Conservation (phyloP, 2,888 invertebrate genomes). For the Cacoxenus indagator region DNA sequence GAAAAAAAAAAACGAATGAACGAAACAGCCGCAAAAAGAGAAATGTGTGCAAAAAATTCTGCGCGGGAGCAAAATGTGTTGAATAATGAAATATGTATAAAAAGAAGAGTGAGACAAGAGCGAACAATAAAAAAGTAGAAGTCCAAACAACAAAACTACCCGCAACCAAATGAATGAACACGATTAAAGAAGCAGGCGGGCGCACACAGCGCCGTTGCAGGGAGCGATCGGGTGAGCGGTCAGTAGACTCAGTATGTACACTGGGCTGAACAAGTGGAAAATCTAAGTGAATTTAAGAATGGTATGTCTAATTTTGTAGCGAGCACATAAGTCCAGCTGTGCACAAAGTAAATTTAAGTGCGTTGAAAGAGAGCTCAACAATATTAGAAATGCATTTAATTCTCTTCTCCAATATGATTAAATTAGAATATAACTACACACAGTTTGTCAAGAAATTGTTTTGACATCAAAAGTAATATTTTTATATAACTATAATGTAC, state of each 20-base stretch:
- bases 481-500: no score
- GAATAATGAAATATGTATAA: conserved; percentile 51
- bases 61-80: conserved; percentile 44
- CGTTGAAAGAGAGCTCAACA: no score
- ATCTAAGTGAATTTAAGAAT: no score
- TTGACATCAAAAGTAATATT: no score
- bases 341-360: no score
- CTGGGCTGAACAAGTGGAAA: not conserved
- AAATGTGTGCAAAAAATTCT: conserved; percentile 33
- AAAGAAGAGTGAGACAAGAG: conserved; percentile 41
- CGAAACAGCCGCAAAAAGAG: conserved; percentile 14
- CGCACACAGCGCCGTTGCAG: not conserved
- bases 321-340: not conserved
- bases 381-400: no score
- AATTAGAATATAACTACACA: no score
- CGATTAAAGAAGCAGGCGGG: not conserved
- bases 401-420: no score
- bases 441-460: no score
- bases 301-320: no score
- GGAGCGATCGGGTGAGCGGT: not conserved
- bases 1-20: conserved; percentile 29
- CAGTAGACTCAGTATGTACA: not conserved
- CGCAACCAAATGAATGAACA: conserved; percentile 6
- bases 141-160: not conserved
- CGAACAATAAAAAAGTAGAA: conserved; percentile 30